A percentile compares a stretch with the other conserved stretches of the same genome.
These are phyloP conservation scores for Apogon talboti DNA, from an alignment of 2,797 vertebrate genomes.

Conservation along the genomic window DNA sequence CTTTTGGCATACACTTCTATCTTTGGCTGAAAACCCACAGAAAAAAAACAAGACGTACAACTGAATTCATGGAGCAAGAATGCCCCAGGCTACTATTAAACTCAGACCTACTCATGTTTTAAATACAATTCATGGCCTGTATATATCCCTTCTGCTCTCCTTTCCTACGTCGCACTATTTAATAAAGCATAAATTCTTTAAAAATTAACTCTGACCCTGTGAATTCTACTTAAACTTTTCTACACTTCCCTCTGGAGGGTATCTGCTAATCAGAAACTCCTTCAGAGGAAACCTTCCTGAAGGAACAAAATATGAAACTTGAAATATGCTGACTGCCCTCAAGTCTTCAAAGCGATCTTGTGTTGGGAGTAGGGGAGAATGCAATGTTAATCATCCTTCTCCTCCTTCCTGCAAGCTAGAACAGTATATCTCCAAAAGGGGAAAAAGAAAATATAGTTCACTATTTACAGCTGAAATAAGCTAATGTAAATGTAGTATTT, in stretches of 20 bases:
- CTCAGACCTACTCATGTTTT: neutral
- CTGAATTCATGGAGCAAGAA: neutral
- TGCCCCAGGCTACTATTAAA: neutral
- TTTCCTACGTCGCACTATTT: neutral
- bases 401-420: constrained; percentile 19
- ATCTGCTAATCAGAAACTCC: neutral
- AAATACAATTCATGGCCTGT: constrained; percentile 12
- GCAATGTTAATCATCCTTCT: constrained; percentile 33
- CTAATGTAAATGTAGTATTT: neutral
- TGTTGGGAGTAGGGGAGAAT: constrained; percentile 36
- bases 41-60: constrained; percentile 5
- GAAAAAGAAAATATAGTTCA: neutral
- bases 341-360: constrained; percentile 24
- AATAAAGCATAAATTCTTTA: neutral
- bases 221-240: constrained; percentile 1
- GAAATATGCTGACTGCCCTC: constrained; percentile 34
- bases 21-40: constrained; percentile 30
- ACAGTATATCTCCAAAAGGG: constrained; percentile 8
- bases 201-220: neutral
- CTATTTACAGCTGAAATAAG: neutral
- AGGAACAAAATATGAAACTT: constrained; percentile 11
- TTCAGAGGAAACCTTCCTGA: constrained; percentile 1
- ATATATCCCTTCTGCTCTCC: neutral
- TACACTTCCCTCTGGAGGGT: neutral
- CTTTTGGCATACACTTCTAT: constrained; percentile 23